Evolutionary conservation across 2,113 vertebrate genomes (phyloP), one percentile per base, ranked within the genome.

Genomic region (Cryptomyrus ogoouensis): DNA sequence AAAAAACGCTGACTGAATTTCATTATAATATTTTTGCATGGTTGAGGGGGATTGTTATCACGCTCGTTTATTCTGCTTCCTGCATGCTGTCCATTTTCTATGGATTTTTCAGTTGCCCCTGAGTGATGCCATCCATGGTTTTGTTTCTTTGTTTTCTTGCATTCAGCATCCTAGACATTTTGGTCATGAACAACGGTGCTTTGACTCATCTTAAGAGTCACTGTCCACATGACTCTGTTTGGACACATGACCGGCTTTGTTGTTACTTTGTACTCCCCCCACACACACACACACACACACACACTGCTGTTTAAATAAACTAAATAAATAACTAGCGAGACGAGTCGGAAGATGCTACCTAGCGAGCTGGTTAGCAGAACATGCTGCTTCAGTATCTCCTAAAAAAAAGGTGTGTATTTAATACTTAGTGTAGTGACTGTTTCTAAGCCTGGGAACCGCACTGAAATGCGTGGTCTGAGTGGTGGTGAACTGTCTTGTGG

Each of bases 1-100:
- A 7, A 87, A 87, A 39, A 50, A 87, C 21, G 27, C 77, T 89
- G 83, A 90, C 86, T 66, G 89, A 35, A 86, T 89, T 62, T 62
- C 49, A 56, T 87, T 89, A 84, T 46, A 52, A 56, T 87, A 58
- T 87, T 66, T 66, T 83, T 53, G 46, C n/a, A 50, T 39, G 74
- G 66, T 70, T 35, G 17, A 87, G 49, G 27, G 85, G 44, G 83
- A 85, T 85, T 47, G 21, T 47, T 85, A 80, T 39, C 74, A 42
- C 6, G 5, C 74, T 42, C 13, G 0, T 42, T 77, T 77, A 77
- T 35, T 77, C 31, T 17, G 31, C 15, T 47, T 85, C 46, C 83
- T 47, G 21, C 47, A 12, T 27, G 21, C 44, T 27, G 70, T 13
- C 83, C 44, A 27, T 50, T 50, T 86, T 86, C 7, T 47, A 3